Conservation (phyloP, 1,140 invertebrate species). For the Caerostris extrusa region DNA sequence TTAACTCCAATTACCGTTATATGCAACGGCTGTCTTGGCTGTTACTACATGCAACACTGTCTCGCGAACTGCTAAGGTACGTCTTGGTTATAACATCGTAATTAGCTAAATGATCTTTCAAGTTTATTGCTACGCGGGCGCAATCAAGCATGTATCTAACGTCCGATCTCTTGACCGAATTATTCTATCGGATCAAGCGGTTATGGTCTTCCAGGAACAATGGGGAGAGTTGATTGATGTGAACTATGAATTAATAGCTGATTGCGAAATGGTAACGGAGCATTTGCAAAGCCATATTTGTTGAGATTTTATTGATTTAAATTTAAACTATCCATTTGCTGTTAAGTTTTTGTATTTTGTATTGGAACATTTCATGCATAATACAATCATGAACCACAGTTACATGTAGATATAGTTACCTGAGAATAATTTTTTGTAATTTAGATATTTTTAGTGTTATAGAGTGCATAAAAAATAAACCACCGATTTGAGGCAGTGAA, state of each 20-base stretch:
- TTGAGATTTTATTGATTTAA: neutral
- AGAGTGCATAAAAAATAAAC: too few relatives aligned
- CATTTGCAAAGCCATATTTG: neutral
- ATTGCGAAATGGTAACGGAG: neutral
- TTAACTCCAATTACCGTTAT: constrained; percentile 32
- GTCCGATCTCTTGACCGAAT: constrained; percentile 40
- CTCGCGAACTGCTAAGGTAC: constrained; percentile 15
- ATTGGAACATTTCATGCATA: too few relatives aligned
- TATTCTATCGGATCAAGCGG: neutral
- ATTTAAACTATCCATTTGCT: too few relatives aligned
- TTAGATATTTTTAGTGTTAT: too few relatives aligned
- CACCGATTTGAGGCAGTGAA: too few relatives aligned
- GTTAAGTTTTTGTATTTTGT: too few relatives aligned
- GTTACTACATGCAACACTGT: neutral
- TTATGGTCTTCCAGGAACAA: neutral
- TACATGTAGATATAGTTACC: too few relatives aligned
- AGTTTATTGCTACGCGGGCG: neutral
- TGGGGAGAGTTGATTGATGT: neutral
- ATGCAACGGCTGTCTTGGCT: neutral
- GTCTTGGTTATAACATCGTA: constrained; percentile 30
- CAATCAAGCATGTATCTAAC: constrained; percentile 28
- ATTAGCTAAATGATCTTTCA: constrained; percentile 29
- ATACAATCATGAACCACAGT: too few relatives aligned
- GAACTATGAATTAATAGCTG: neutral
- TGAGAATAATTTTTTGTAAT: too few relatives aligned